Evolutionary conservation across 2,113 vertebrate species (phyloP).

Genomic region (Donacobius atricapilla): DNA sequence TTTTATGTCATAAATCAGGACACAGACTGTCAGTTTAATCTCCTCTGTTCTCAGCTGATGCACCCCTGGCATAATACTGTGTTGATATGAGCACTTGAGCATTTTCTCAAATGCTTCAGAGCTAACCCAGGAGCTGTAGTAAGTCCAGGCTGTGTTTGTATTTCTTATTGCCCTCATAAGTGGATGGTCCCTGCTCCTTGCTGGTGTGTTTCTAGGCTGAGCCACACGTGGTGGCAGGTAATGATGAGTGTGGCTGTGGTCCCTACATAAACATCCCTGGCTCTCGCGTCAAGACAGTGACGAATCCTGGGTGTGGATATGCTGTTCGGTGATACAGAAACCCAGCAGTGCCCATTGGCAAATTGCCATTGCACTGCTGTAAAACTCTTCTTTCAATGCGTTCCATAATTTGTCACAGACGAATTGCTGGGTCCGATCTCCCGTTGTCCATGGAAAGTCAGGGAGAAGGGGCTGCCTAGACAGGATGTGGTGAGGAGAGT

Average conservation of each 20-base stretch:
- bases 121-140: not conserved
- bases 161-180: not conserved
- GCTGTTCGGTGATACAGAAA: not conserved
- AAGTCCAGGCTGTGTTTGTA: not conserved
- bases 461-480: fast-evolving
- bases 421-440: not conserved
- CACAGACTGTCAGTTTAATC: not conserved
- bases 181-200: not conserved
- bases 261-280: not conserved
- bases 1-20: slow-evolving; percentile 19
- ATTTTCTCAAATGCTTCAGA: not conserved
- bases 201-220: not conserved
- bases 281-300: not conserved
- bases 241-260: not conserved
- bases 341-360: not conserved
- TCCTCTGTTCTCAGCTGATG: not conserved
- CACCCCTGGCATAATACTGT: not conserved
- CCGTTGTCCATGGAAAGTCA: not conserved
- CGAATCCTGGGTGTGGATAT: not conserved
- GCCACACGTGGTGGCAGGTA: fast-evolving
- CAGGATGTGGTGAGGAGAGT: fast-evolving
- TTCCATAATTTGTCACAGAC: not conserved
- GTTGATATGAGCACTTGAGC: not conserved
- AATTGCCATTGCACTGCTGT: not conserved
- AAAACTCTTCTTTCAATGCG: not conserved